Base-by-base conservation (phyloP, 1,140 invertebrate species). In the Mesaphorura yosii region DNA sequence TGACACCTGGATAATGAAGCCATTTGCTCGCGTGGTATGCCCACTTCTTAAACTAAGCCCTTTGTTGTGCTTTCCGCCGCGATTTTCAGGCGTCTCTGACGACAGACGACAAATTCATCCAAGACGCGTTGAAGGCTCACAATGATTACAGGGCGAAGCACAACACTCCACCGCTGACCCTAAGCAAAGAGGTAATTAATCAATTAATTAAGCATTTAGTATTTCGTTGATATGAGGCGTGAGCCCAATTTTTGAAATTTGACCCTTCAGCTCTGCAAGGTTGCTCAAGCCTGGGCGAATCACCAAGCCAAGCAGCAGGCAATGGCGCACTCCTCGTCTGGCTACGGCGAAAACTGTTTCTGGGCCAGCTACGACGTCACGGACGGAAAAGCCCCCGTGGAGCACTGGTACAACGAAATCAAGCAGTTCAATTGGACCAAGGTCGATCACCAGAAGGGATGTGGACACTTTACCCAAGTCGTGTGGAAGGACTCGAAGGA, bases 111-210 rank as follows among this genome's bases (percentile, higher is more conserved):
- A 70, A 62, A 66, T 84, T 75, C 75, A 75, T 71, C 64, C 71
- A 69, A 66, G 80, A 76, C 62, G 78, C 72, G 63, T 70, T 88
- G 48, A 71, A 79, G 42, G 72, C 80, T 22, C 86, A 88, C 66
- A 90, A 90, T 66, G 78, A 82, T 44, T 86, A 84, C 63, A 72
- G 88, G 57, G 70, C 70, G 57, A 81, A 78, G 62, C 87, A 91
- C 67, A 76, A 78, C 42, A 80, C 78, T 1, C 71, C 76, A 2
- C 75, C 74, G 34, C 60, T 87, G 56, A 74, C 74, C 67, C 59
- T 86, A 47, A 74, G 72, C 66, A 59, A 77, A 63, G 69, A 82
- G 71, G 82, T 84, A 72, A 70, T 73, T 67, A 37, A 29, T n/a
- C n/a, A n/a, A n/a, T n/a, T n/a, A 50, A 23, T 49, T 20, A 41